Conservation (phyloP, 2,888 invertebrate genomes). For the Liodrosophila aerea region DNA sequence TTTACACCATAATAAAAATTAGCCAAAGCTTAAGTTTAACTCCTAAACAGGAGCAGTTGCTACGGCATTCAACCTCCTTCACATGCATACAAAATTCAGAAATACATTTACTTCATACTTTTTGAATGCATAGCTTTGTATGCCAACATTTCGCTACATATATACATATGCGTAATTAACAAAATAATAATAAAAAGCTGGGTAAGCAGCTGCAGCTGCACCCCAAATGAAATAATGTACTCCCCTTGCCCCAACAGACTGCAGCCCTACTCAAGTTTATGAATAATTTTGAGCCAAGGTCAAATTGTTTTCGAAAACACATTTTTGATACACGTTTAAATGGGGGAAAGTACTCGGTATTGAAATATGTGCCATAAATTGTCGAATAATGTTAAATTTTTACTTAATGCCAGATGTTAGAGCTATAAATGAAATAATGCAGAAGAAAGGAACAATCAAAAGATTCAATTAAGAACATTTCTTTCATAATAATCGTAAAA, state of each 20-base stretch:
- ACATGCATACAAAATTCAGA: no score
- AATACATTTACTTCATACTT: conserved; percentile 8
- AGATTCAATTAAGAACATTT: conserved; percentile 5
- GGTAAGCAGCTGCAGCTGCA: conserved; percentile 12
- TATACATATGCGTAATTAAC: neutral
- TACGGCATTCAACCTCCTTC: no score
- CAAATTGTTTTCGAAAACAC: conserved; percentile 6
- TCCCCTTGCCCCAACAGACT: neutral
- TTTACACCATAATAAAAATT: no score
- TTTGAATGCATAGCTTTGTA: conserved; percentile 13
- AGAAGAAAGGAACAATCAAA: no score
- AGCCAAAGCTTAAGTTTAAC: no score
- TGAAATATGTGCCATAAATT: no score
- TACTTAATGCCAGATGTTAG: no score
- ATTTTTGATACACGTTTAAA: no score
- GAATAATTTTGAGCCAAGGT: conserved; percentile 16
- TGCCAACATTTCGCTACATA: conserved; percentile 9
- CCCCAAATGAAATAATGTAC: conserved; percentile 1
- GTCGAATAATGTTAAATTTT: neutral
- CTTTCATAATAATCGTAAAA: conserved; percentile 11
- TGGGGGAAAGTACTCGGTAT: no score
- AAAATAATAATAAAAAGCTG: conserved; percentile 16
- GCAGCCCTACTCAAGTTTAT: neutral
- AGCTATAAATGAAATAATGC: neutral
- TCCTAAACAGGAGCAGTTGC: no score